Evolutionary conservation across 2,888 invertebrate genomes (phyloP).

Genomic region (Gryllus longicercus): DNA sequence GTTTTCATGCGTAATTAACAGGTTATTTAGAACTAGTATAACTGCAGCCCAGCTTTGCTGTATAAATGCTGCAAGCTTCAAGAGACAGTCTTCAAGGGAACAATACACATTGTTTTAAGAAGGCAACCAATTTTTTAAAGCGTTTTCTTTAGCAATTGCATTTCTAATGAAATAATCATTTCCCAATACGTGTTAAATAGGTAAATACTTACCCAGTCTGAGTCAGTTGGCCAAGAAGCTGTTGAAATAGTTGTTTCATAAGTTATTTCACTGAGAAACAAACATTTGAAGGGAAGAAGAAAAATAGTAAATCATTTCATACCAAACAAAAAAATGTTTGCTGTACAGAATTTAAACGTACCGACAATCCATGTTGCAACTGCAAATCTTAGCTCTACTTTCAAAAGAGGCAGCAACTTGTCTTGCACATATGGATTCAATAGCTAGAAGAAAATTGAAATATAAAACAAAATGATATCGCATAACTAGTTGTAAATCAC

Average conservation of each 20-base stretch:
- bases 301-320: not conserved
- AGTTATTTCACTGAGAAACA: constrained; percentile 35
- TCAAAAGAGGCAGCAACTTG: constrained; percentile 36
- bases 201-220: constrained; percentile 34
- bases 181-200: no score
- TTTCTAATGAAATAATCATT: no score
- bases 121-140: no score
- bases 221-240: constrained; percentile 37
- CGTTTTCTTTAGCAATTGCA: no score
- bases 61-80: no score
- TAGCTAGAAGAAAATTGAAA: not conserved
- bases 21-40: no score
- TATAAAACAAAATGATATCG: no score
- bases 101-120: no score
- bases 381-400: constrained; percentile 31
- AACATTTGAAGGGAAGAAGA: not conserved
- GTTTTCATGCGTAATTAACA: no score
- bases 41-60: no score
- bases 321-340: not conserved
- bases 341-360: constrained; percentile 11
- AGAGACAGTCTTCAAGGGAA: no score
- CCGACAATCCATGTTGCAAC: constrained; percentile 38
- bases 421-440: constrained; percentile 32
- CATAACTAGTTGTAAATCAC: no score
- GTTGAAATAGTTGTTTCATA: constrained; percentile 37